Evolutionary conservation across 2,797 vertebrate species (phyloP), one percentile per base, ranked within the genome.

Genomic region (Tympanoctomys barrerae): DNA sequence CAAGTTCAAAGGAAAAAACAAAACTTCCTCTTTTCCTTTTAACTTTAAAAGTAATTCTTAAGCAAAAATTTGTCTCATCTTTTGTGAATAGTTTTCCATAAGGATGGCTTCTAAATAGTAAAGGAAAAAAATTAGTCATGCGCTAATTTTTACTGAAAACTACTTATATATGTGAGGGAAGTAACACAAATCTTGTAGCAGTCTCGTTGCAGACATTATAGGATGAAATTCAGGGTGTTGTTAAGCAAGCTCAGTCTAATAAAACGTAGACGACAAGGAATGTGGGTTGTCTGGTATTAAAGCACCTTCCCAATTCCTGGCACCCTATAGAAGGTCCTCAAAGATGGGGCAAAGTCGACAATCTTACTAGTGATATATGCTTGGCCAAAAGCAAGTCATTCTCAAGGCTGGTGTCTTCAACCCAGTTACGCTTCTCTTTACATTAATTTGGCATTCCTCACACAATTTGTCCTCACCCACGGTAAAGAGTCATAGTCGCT

Each of bases 161-260:
- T 54, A 59, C 86, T 62, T 97, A 92, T 98, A 93, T 94, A 81
- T 93, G 31, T 93, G 89, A 89, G 59, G 70, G 73, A 98, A 98
- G 95, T 98, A 98, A 97, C 98, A 98, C 98, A 98, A 94, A 77
- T 89, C 93, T 95, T 96, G 96, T 49, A 31, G 24, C 16, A 52
- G 31, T 64, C 86, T 81, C 49, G 5, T 0, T 61, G 57, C 1
- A 13, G n/a, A 71, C 12, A 31, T 81, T n/a, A 18, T 57, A 78
- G 42, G 78, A 70, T 70, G 61, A 64, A 79, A 88, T 49, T 16
- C 28, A n/a, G 61, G 22, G 3, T 42, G 14, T 16, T 19, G 61
- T 66, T 66, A 78, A 33, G 28, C 68, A 92, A 87, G 36, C 54
- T 31, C 22, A 49, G 16, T 19, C 78, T 93, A 42, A 59, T 31